phyloP scores from a whole-genome alignment of 2,888 invertebrate species.

The Nomada hirtipes region DNA sequence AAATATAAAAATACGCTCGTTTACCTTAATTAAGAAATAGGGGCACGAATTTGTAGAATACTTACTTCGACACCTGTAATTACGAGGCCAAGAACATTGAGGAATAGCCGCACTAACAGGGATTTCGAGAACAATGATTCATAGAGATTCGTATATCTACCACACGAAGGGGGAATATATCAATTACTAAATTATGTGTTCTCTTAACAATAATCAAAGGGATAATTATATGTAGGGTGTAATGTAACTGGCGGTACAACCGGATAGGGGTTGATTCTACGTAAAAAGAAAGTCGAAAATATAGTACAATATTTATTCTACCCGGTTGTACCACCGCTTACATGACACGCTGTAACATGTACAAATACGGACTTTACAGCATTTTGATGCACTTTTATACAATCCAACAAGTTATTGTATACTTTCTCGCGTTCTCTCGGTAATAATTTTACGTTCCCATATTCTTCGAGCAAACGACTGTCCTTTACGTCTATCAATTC shows the following conservation, averaged over 20 bases:
- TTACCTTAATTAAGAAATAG: background rate
- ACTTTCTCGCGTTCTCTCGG: background rate
- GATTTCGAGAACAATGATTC: slow-evolving; percentile 20
- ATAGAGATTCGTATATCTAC: slow-evolving; percentile 8
- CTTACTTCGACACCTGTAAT: slow-evolving; percentile 10
- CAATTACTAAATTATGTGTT: no score
- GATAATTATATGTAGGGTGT: no score
- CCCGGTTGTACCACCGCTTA: no score
- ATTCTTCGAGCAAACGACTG: background rate
- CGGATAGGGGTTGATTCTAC: no score
- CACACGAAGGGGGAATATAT: background rate
- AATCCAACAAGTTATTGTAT: background rate
- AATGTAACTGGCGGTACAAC: no score
- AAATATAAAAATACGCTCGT: background rate
- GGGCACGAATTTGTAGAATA: background rate
- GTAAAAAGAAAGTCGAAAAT: background rate
- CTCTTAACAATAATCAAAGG: no score
- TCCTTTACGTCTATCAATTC: background rate
- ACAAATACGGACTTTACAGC: slow-evolving; percentile 6
- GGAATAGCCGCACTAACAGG: slow-evolving; percentile 2
- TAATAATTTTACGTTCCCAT: background rate
- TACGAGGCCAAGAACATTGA: background rate
- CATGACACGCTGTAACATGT: no score
- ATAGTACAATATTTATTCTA: background rate
- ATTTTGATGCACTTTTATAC: slow-evolving; percentile 13